These are phyloP conservation scores for Melangyna quadrimaculata DNA, from an alignment of 2,888 invertebrate species.

Conservation along the genomic window DNA sequence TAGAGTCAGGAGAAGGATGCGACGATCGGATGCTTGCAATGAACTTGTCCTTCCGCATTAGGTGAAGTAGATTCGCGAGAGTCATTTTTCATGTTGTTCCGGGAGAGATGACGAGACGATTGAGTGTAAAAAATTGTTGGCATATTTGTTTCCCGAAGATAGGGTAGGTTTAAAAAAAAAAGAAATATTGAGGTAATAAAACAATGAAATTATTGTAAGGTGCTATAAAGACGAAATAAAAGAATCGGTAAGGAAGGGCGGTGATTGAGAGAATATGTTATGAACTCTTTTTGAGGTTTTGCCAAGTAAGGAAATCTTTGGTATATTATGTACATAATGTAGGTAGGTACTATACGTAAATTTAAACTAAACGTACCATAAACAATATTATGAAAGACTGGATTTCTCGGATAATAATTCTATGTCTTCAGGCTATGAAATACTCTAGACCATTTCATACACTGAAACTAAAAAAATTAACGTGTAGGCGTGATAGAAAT, in stretches of 20 bases:
- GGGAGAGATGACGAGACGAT: conserved; percentile 61
- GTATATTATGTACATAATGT: too few relatives aligned
- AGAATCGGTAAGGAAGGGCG: not conserved
- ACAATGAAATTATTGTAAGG: conserved; percentile 1
- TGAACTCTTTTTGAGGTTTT: not conserved
- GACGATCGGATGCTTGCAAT: conserved; percentile 70
- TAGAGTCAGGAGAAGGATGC: conserved; percentile 48
- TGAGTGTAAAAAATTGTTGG: conserved; percentile 60
- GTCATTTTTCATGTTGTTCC: conserved; percentile 68
- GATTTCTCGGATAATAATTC: too few relatives aligned
- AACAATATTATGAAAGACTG: too few relatives aligned
- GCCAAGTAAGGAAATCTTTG: not conserved
- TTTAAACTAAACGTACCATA: too few relatives aligned
- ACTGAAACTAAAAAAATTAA: too few relatives aligned
- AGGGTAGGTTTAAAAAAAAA: conserved; percentile 11
- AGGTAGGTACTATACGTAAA: too few relatives aligned
- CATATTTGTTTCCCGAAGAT: conserved; percentile 45
- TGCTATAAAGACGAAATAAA: not conserved
- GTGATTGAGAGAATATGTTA: conserved; percentile 1
- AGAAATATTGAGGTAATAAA: conserved; percentile 15
- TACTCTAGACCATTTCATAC: too few relatives aligned
- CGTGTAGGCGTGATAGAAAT: too few relatives aligned
- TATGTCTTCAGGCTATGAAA: too few relatives aligned
- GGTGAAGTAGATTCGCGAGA: conserved; percentile 62
- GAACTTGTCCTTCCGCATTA: conserved; percentile 71